Evolutionary conservation across 1,140 invertebrate species (phyloP).

Genomic region (Solen grandis): DNA sequence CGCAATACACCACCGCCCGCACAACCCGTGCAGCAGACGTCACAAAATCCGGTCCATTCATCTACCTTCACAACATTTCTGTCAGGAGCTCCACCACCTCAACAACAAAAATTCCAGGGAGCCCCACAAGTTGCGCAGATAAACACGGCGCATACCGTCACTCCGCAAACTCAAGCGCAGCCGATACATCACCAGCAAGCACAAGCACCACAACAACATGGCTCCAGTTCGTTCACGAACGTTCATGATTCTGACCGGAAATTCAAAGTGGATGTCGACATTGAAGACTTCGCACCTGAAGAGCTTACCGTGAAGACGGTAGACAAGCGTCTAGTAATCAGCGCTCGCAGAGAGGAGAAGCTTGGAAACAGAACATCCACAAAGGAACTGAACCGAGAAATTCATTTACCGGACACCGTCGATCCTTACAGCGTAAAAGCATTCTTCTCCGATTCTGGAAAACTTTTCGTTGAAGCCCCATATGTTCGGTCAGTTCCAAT

Average conservation of each 20-base stretch:
- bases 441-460: conserved; percentile 77
- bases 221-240: conserved; percentile 46
- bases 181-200: conserved; percentile 11
- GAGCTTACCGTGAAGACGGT: conserved; percentile 78
- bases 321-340: conserved; percentile 75
- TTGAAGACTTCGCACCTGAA: conserved; percentile 78
- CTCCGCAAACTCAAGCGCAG: not conserved
- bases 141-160: not conserved
- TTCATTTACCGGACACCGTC: conserved; percentile 77
- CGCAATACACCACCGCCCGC: conserved; percentile 46
- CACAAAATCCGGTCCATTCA: conserved; percentile 54
- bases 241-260: conserved; percentile 66
- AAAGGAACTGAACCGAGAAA: conserved; percentile 78
- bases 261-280: conserved; percentile 75
- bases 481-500: conserved; percentile 61
- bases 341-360: conserved; percentile 74
- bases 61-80: conserved; percentile 66
- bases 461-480: conserved; percentile 78
- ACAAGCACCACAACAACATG: conserved; percentile 33
- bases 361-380: conserved; percentile 72
- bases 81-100: conserved; percentile 42
- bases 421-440: conserved; percentile 79
- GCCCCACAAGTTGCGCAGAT: conserved; percentile 13
- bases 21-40: conserved; percentile 14
- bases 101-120: conserved; percentile 23